Base-by-base conservation (phyloP, 2,797 vertebrate species). In the Premnoplex brunnescens region DNA sequence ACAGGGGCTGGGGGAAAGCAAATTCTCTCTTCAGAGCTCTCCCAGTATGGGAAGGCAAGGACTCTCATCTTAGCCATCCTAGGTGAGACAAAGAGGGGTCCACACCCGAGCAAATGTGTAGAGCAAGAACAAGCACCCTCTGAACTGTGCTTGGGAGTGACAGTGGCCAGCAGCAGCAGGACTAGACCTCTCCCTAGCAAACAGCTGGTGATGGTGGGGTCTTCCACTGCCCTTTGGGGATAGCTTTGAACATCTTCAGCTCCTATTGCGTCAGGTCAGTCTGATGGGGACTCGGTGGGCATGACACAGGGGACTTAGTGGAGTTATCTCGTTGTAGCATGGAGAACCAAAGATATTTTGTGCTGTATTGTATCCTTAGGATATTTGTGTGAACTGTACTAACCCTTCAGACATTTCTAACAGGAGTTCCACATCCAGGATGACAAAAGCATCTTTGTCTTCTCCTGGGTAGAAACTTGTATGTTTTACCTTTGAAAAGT, bases 41-140 rank as follows among this genome's bases (percentile, higher is more conserved):
- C 26, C 11, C 48, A 67, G 20, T 32, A 7, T 4, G 36, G 4
- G 12, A 16, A 15, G 30, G 27, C 28, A 51, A 55, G 26, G 39
- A 13, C 5, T 55, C n/a, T 39, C 11, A 28, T 7, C n/a, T 77
- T 13, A 41, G 59, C 72, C 11, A 4, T 43, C 28, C 10, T 9
- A 15, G 41, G 13, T 16, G 48, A 92, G n/a, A 1, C 34, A 20
- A 39, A 62, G 5, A 24, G 28, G 19, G 34, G 15, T 52, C 54
- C 41, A 2, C 30, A 9, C n/a, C 44, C 20, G 20, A 41, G 48
- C 26, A 19, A 71, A 55, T 0, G 1, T 7, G 46, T 39, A 51
- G 32, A 71, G 54, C n/a, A 22, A 32, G 56, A 63, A 11, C 0
- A 0, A 81, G 37, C 6, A 4, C 30, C 14, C 51, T 60, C 23